phyloP scores from a whole-genome alignment of 2,113 vertebrate species.

The Oryctolagus cuniculus region DNA sequence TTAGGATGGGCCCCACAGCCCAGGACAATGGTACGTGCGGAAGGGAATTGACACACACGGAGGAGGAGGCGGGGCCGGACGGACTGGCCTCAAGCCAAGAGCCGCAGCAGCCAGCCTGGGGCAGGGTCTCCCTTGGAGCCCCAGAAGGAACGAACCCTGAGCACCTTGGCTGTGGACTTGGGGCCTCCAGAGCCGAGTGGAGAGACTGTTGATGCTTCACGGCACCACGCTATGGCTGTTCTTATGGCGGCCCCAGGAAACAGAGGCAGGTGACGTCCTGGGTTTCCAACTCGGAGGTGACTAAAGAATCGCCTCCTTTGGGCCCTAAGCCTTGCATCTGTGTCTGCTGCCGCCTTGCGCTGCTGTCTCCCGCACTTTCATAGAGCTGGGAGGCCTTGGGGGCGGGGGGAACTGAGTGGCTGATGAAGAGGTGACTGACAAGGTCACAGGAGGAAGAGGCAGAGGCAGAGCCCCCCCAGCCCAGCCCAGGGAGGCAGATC shows the following conservation, averaged over 20 bases:
- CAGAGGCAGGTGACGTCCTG: rapidly evolving
- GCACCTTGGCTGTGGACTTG: background rate
- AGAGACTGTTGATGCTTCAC: too few relatives aligned
- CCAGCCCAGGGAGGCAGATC: background rate
- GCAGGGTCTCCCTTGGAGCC: rapidly evolving
- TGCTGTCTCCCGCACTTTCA: background rate
- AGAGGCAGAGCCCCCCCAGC: rapidly evolving
- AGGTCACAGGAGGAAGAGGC: background rate
- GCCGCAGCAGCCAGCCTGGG: too few relatives aligned
- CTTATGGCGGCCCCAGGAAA: background rate
- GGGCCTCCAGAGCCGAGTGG: background rate
- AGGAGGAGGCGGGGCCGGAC: too few relatives aligned
- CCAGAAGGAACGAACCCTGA: background rate
- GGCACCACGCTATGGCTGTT: rapidly evolving
- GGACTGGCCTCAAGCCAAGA: too few relatives aligned
- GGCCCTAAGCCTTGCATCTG: background rate
- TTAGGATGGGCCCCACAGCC: background rate
- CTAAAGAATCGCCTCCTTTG: background rate
- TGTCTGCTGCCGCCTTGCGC: background rate
- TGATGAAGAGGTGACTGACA: background rate
- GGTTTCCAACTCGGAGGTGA: background rate
- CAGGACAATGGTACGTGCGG: background rate
- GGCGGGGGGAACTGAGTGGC: background rate
- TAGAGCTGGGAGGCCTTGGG: background rate
- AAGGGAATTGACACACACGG: background rate